Percentiles rank a stretch among this genome's conserved stretches.
phyloP scores from a whole-genome alignment of 2,797 vertebrate species.

The Triplophysa yarkandensis region DNA sequence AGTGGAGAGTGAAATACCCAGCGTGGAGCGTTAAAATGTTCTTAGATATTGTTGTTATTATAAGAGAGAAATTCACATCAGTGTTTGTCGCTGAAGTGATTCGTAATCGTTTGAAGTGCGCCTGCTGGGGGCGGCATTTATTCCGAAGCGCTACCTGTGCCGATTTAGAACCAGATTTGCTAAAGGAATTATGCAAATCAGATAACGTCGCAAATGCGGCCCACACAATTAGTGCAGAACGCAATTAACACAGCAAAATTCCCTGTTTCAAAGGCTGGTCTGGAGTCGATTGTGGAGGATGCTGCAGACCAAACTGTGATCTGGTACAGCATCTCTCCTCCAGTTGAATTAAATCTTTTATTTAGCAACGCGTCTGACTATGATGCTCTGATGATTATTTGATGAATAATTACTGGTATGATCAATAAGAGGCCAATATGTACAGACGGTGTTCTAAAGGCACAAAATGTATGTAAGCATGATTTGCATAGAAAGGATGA shows the following conservation, averaged over 20 bases:
- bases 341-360: neutral
- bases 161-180: neutral
- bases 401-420: neutral
- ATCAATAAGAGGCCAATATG: neutral
- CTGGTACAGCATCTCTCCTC: neutral
- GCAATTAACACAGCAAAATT: neutral
- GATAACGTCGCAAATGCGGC: neutral
- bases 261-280: neutral
- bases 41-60: conserved; percentile 1
- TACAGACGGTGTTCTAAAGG: neutral
- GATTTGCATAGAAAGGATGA: neutral
- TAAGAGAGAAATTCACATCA: conserved; percentile 5
- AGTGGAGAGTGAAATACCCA: conserved; percentile 6
- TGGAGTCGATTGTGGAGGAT: neutral
- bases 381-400: neutral
- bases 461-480: neutral
- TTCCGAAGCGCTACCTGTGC: neutral
- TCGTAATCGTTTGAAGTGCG: conserved; percentile 3
- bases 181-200: conserved; percentile 12
- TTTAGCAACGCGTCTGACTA: neutral
- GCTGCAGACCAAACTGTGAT: neutral
- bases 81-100: conserved; percentile 16
- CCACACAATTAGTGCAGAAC: conserved; percentile 1
- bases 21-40: neutral
- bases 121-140: neutral